Base-by-base conservation (phyloP, 2,888 invertebrate genomes). In the Galeruca laticollis region DNA sequence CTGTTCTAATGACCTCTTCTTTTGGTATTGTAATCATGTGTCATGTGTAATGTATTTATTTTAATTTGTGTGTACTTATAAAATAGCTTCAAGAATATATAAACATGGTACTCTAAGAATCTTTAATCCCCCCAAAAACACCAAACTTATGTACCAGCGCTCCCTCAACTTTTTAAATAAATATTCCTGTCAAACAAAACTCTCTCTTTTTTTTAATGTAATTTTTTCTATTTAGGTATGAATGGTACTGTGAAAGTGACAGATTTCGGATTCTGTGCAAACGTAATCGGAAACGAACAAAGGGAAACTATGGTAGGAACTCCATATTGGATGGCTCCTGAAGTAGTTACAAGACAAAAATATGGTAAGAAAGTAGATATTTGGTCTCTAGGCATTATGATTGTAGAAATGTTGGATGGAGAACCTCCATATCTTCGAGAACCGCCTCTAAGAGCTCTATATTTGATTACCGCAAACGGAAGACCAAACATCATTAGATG, bases 291-390 rank as follows among this genome's bases (percentile, higher is more conserved):
- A 0, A 97, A 97, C 78, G 95, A 97, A 81, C 98, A 98, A 84
- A 69, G 79, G 67, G 95, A 95, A 82, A 98, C 98, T 0, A 96
- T 98, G 95, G 97, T 97, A 0, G 97, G 98, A n/a, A 98, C 98
- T 0, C 97, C 97, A 0, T 98, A 97, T 81, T 97, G 97, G 98
- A 98, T 98, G 98, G 97, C 98, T 0, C 98, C 98, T 0, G 97
- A 97, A 85, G 95, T 96, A 0, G 95, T 96, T 0, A 95, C 95
- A 0, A 88, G 97, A 73, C 96, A 97, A 82, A 94, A 96, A 78
- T 98, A 98, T 79, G 97, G 97, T 10, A 96, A 95, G 82, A 86
- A 85, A 74, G 85, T 97, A 0, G 97, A 97, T 82, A 94, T 96
- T 47, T 96, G 97, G 97, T 96, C 96, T 0, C 87, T 98, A 68